These are phyloP conservation scores for Cephus runcator DNA, from an alignment of 2,888 invertebrate species.

Conservation along the genomic window DNA sequence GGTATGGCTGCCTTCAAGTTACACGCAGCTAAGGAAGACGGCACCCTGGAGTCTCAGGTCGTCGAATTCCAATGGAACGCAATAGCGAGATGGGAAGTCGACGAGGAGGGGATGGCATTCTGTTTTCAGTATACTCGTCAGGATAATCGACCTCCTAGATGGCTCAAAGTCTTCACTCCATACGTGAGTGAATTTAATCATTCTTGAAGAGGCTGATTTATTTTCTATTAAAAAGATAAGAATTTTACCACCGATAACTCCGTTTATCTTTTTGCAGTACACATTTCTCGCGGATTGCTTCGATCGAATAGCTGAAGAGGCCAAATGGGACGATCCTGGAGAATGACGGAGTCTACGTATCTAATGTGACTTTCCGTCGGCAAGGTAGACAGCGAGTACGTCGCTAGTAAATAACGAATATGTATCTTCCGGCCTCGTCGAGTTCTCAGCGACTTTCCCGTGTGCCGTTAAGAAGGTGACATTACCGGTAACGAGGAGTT, in stretches of 20 bases:
- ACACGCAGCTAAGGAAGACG: conserved; percentile 86
- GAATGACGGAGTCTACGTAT: conserved; percentile 70
- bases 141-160: conserved; percentile 81
- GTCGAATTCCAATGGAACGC: conserved; percentile 87
- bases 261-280: conserved; percentile 73
- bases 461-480: background rate
- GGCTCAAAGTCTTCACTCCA: conserved; percentile 88
- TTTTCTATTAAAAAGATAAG: background rate
- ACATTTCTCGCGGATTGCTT: conserved; percentile 94
- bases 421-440: background rate
- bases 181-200: conserved; percentile 76
- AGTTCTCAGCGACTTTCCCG: background rate
- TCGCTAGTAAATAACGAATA: background rate
- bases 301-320: conserved; percentile 94
- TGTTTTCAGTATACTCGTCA: conserved; percentile 86
- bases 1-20: conserved; percentile 76
- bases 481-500: background rate
- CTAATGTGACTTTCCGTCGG: conserved; percentile 29
- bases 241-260: conserved; percentile 3
- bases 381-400: background rate
- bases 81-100: conserved; percentile 87
- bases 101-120: conserved; percentile 93
- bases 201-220: background rate
- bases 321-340: conserved; percentile 85
- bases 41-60: conserved; percentile 80